A percentile compares a stretch with the other conserved stretches of the same genome.
phyloP scores from a whole-genome alignment of 2,113 vertebrate species.

The Condylura cristata region DNA sequence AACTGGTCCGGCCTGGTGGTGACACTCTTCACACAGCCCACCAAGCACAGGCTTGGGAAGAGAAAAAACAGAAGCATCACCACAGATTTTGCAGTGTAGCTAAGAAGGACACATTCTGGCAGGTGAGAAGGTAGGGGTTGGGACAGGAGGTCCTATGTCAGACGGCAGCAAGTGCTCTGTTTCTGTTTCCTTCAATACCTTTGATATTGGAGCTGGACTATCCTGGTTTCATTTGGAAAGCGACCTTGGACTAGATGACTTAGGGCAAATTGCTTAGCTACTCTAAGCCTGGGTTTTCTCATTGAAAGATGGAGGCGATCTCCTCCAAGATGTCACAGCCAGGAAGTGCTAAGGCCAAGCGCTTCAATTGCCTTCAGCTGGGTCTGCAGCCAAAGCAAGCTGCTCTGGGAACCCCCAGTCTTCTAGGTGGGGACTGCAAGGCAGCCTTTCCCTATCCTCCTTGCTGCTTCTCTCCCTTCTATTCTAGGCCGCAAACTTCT shows the following conservation, averaged over 20 bases:
- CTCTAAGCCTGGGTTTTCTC: background rate
- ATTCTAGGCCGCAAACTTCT: background rate
- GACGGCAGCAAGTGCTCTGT: background rate
- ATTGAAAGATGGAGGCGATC: background rate
- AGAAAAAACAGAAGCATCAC: background rate
- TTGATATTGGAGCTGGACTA: background rate
- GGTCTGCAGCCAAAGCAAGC: too few relatives aligned
- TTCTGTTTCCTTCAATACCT: background rate
- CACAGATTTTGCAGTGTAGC: background rate
- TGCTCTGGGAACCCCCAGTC: background rate
- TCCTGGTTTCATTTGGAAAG: constrained; percentile 24
- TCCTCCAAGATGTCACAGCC: background rate
- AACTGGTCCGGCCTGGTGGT: background rate
- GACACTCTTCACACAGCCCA: background rate
- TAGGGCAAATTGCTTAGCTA: background rate
- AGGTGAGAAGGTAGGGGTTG: background rate
- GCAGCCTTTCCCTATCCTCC: background rate
- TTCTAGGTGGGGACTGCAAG: background rate
- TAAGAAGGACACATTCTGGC: background rate
- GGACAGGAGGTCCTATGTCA: background rate
- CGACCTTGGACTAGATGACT: background rate
- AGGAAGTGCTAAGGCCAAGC: background rate
- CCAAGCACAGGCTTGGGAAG: background rate
- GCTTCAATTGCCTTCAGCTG: background rate
- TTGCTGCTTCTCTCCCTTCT: background rate